Conservation (phyloP, 2,113 vertebrate species). For the Sminthopsis crassicaudata region DNA sequence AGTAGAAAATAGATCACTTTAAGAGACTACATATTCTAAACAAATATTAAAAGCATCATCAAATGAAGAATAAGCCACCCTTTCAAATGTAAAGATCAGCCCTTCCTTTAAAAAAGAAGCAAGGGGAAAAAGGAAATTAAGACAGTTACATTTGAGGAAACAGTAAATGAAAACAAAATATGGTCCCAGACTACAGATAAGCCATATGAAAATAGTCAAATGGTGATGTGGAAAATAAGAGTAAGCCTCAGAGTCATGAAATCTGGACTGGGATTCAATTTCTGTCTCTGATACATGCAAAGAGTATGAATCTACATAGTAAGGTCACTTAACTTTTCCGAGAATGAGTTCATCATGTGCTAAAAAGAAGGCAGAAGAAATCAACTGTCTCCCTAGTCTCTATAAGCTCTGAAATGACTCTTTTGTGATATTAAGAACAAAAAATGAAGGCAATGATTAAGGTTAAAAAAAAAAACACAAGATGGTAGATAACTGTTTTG, state of each 20-base stretch:
- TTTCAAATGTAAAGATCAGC: neutral
- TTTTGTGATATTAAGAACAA: neutral
- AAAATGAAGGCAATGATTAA: neutral
- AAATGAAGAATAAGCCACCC: neutral
- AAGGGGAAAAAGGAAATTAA: neutral
- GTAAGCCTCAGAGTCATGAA: neutral
- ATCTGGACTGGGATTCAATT: neutral
- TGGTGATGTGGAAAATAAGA: neutral
- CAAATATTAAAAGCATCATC: neutral
- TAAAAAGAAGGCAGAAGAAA: neutral
- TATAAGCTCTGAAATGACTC: neutral
- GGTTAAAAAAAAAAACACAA: neutral
- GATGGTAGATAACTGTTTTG: neutral
- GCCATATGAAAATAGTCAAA: neutral
- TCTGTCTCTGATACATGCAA: neutral
- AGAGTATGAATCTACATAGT: neutral
- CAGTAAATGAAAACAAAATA: slow-evolving; percentile 10
- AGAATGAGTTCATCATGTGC: neutral
- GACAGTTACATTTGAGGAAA: too few relatives aligned
- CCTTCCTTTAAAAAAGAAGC: neutral
- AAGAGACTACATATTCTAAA: neutral
- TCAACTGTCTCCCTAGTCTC: neutral
- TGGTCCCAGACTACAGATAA: neutral
- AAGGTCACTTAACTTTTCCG: neutral
- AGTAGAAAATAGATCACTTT: neutral